A percentile compares a stretch with the other conserved stretches of the same genome.
Evolutionary conservation across 2,888 invertebrate species (phyloP).

Genomic region (Scaptodrosophila latifasciaeformis): DNA sequence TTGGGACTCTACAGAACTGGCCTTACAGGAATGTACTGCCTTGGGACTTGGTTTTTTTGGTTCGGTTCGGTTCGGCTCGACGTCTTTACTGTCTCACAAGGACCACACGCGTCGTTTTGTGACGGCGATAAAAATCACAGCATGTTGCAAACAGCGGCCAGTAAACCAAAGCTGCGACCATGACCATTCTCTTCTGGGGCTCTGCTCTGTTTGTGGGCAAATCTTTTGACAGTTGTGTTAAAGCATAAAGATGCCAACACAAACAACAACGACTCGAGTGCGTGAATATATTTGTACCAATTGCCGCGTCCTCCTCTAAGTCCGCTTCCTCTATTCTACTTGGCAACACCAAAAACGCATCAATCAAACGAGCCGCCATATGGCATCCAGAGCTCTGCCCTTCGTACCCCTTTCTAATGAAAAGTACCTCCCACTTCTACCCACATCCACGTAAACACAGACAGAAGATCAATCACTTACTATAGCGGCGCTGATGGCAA

Average conservation of each 20-base stretch:
- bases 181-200: not conserved
- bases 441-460: too few species aligned
- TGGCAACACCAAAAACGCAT: conserved; percentile 55
- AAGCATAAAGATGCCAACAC: conserved; percentile 67
- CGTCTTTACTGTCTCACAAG: too few species aligned
- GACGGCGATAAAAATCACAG: conserved; percentile 69
- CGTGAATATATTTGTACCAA: conserved; percentile 2
- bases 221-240: conserved; percentile 69
- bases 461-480: too few species aligned
- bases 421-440: too few species aligned
- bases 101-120: conserved; percentile 61
- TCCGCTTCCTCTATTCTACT: not conserved
- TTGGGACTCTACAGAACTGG: conserved; percentile 27
- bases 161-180: not conserved
- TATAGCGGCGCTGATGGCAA: too few species aligned
- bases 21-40: conserved; percentile 36
- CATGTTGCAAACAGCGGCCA: conserved; percentile 68
- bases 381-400: too few species aligned
- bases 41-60: conserved; percentile 26
- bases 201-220: conserved; percentile 49
- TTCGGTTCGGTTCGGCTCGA: conserved; percentile 7
- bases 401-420: too few species aligned
- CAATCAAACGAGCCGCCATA: conserved; percentile 63
- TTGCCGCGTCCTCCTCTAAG: not conserved
- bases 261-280: conserved; percentile 30